Conservation (phyloP, 2,113 vertebrate genomes). For the Lagopus muta region DNA sequence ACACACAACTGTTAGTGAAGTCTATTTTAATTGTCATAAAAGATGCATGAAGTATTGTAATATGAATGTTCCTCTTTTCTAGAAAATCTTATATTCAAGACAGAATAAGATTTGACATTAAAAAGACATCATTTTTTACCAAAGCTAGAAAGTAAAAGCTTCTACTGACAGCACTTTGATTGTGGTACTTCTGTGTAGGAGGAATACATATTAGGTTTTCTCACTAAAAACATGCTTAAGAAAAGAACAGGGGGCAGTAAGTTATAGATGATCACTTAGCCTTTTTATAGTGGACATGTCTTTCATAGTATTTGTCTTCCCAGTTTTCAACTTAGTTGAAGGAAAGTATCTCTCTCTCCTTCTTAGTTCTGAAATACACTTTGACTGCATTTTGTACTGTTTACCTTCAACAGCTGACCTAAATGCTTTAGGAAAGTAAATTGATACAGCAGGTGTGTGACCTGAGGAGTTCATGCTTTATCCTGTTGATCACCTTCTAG, state of each 20-base stretch:
- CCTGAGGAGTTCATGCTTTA: not conserved
- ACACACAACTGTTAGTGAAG: slow-evolving; percentile 23
- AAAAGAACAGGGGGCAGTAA: not conserved
- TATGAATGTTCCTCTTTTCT: slow-evolving; percentile 14
- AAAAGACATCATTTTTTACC: slow-evolving; percentile 1
- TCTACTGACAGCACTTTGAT: slow-evolving; percentile 49
- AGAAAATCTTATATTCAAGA: slow-evolving; percentile 42
- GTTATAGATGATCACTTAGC: not conserved
- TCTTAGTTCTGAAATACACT: not conserved
- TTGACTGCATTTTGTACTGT: not conserved
- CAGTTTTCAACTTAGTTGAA: not conserved
- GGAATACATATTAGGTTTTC: slow-evolving; percentile 34
- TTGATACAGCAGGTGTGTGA: not conserved
- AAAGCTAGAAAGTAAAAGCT: slow-evolving; percentile 53
- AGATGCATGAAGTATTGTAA: slow-evolving; percentile 2
- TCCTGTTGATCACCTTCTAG: not conserved
- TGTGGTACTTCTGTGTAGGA: slow-evolving; percentile 27
- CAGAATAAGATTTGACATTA: slow-evolving; percentile 38
- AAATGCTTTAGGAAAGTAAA: not conserved
- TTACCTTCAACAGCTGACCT: not conserved
- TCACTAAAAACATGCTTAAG: not conserved
- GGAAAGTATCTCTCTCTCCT: not conserved
- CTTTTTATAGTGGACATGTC: not conserved
- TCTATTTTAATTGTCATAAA: slow-evolving; percentile 49
- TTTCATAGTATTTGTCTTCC: not conserved